Evolutionary conservation across 2,888 invertebrate genomes (phyloP), one percentile per base, ranked within the genome.

Genomic region (Ochropleura leucogaster): DNA sequence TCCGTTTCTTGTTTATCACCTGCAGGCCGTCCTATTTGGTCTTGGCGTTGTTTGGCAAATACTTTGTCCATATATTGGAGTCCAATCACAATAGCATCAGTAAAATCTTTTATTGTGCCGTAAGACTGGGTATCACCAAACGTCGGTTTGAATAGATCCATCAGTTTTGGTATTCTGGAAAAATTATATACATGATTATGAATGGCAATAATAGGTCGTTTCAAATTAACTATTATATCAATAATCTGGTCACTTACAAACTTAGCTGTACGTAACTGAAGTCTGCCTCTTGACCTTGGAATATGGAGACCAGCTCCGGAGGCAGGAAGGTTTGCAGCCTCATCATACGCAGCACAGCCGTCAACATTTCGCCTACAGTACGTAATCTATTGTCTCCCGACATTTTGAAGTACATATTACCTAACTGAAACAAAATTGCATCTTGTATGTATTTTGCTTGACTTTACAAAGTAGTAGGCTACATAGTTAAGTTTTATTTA

Each of bases 331-430:
- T 95, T 51, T 95, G 90, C 0, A 96, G 74, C 0, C 90, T 92
- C 10, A 93, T 91, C 89, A 97, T 93, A 8, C 96, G 92, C 6
- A 97, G 82, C 0, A 96, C 92, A 0, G 96, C 95, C 1, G 94
- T 93, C 42, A 95, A 79, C 86, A 97, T 93, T 60, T 93, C 93
- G 0, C 94, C 96, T 3, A 97, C 79, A 12, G 93, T 93, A 0
- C 89, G 86, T 55, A 97, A 80, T 20, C 97, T 92, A 53, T 92
- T 90, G 80, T 97, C 97, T 0, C 96, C 96, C 0, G 95, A 94
- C 72, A 97, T 89, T 82, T 96, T 96, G 53, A 91, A 94, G 89
- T 96, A 94, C 93, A 96, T 95, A 69, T 94, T 91, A 16, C 96
- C 96, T 72, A 95, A 79, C 97, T 97, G 89, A 8, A 88, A 88